Evolutionary conservation across 2,888 invertebrate species (phyloP).

Genomic region (Drosophila kambysellisi): DNA sequence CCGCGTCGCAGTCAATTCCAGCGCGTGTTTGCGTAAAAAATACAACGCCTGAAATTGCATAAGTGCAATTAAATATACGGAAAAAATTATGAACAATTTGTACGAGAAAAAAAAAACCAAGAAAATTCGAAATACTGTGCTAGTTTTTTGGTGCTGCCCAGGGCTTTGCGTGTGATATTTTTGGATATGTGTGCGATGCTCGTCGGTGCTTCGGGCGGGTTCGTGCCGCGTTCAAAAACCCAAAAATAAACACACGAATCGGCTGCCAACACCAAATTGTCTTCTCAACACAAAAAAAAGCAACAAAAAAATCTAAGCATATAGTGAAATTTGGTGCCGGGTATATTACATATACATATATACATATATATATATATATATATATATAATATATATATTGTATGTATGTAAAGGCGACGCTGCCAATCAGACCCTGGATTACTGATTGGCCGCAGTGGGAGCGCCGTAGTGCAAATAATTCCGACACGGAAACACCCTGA

Average conservation of each 20-base stretch:
- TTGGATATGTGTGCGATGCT: constrained; percentile 76
- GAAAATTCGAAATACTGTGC: constrained; percentile 73
- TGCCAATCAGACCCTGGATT: constrained; percentile 82
- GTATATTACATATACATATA: neutral
- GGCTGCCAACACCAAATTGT: constrained; percentile 58
- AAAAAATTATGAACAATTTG: constrained; percentile 67
- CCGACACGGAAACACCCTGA: constrained; percentile 16
- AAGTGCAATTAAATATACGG: constrained; percentile 48
- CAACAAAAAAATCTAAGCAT: constrained; percentile 11
- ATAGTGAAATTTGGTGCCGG: constrained; percentile 20
- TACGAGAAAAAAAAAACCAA: neutral
- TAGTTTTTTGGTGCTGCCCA: constrained; percentile 77
- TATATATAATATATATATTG: neutral
- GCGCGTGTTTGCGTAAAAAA: constrained; percentile 28
- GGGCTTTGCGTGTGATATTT: constrained; percentile 83
- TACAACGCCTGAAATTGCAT: constrained; percentile 49
- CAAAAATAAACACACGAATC: constrained; percentile 83
- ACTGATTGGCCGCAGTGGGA: constrained; percentile 69
- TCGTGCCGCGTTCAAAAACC: constrained; percentile 66
- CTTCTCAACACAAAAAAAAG: constrained; percentile 5
- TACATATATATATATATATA: neutral
- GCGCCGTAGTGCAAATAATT: constrained; percentile 33
- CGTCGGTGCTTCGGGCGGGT: constrained; percentile 58
- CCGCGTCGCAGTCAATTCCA: constrained; percentile 58
- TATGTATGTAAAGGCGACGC: constrained; percentile 10